These are phyloP conservation scores for Eueremaeus valkanovi DNA, from an alignment of 2,888 invertebrate genomes.

Conservation along the genomic window DNA sequence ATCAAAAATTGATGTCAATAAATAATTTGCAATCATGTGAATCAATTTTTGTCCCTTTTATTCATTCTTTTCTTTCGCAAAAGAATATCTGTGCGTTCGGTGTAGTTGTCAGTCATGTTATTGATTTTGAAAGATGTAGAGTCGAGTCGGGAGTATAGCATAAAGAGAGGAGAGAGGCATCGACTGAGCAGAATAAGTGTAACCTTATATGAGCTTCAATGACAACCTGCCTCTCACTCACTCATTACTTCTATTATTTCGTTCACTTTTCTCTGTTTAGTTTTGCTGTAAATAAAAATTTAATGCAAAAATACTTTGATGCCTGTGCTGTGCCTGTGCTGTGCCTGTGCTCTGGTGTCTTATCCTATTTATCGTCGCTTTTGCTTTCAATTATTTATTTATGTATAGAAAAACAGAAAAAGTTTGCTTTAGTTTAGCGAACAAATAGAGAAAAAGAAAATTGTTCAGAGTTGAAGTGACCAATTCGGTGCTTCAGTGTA, in stretches of 20 bases:
- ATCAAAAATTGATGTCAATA: conserved; percentile 10
- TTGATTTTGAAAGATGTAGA: conserved; percentile 26
- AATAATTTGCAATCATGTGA: conserved; percentile 25
- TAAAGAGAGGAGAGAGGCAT: neutral
- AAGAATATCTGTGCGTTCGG: neutral
- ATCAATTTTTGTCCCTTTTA: conserved; percentile 17
- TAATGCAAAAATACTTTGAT: conserved; percentile 21
- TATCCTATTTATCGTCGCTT: conserved; percentile 15
- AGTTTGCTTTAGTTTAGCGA: neutral
- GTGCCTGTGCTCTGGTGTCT: conserved; percentile 14
- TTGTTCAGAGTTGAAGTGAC: too few species aligned
- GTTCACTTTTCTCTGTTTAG: neutral
- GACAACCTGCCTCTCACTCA: conserved; percentile 29
- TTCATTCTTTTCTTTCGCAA: neutral
- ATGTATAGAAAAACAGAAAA: neutral
- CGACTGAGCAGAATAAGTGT: neutral
- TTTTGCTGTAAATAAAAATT: conserved; percentile 16
- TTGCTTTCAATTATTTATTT: conserved; percentile 22
- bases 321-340: too few species aligned
- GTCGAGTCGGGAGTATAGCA: neutral
- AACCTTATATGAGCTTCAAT: conserved; percentile 27
- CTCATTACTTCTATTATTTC: conserved; percentile 19
- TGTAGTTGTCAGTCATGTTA: conserved; percentile 11
- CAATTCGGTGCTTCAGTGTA: too few species aligned
- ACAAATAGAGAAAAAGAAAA: too few species aligned